Evolutionary conservation across 2,113 vertebrate genomes (phyloP).

Genomic region (Hippocampus abdominalis): DNA sequence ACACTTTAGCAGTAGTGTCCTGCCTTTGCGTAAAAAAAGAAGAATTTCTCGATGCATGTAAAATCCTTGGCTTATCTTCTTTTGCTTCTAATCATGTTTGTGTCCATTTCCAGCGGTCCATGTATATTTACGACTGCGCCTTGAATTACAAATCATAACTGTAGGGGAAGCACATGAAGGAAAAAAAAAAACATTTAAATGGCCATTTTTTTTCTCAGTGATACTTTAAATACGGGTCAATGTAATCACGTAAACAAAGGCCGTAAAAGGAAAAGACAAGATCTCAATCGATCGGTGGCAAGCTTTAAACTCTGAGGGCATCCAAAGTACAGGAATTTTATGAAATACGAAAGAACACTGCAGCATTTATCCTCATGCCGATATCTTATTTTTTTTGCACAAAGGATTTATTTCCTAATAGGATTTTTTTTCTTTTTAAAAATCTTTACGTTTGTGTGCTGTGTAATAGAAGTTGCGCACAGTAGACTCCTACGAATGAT

Average conservation of each 20-base stretch:
- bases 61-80: neutral
- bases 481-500: neutral
- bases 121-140: neutral
- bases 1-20: too few relatives aligned
- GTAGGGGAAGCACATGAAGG: slow-evolving; percentile 1
- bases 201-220: slow-evolving; percentile 1
- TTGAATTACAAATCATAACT: slow-evolving; percentile 3
- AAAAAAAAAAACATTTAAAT: neutral
- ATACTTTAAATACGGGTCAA: slow-evolving; percentile 18
- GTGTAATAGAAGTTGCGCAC: neutral
- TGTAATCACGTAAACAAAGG: slow-evolving; percentile 5
- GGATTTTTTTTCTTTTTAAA: neutral
- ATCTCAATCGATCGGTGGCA: slow-evolving; percentile 31
- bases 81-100: neutral
- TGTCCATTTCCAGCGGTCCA: neutral
- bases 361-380: neutral
- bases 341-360: slow-evolving; percentile 37
- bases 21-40: too few relatives aligned
- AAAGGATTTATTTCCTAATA: neutral
- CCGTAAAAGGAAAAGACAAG: neutral
- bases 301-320: slow-evolving; percentile 27
- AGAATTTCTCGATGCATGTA: too few relatives aligned
- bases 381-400: neutral
- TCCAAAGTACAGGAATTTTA: slow-evolving; percentile 18
- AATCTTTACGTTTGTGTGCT: neutral